These are phyloP conservation scores for Agrotis exclamationis DNA, from an alignment of 2,888 invertebrate species.

Conservation along the genomic window DNA sequence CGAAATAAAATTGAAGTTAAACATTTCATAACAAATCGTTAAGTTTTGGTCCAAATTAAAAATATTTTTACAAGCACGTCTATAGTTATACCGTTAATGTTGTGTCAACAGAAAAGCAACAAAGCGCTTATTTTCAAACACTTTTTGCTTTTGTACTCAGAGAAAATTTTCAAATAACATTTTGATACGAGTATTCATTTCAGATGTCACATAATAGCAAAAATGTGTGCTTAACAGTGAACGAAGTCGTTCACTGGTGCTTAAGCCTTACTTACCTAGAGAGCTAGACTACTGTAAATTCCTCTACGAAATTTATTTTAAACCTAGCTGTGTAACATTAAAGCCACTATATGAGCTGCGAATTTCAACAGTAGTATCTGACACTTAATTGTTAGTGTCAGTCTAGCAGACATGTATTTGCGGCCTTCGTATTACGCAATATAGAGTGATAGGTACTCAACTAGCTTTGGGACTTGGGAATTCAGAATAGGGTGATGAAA, in stretches of 20 bases:
- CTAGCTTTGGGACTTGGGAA: background rate
- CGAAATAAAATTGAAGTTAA: no score
- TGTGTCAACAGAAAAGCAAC: no score
- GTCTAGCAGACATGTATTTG: slow-evolving; percentile 24
- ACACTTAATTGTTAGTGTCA: slow-evolving; percentile 19
- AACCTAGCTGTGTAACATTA: background rate
- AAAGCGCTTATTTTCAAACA: no score
- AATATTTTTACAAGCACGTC: no score
- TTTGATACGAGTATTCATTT: slow-evolving; percentile 1
- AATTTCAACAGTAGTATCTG: slow-evolving; percentile 24
- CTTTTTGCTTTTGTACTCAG: background rate
- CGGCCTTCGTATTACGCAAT: background rate
- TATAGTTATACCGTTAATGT: no score
- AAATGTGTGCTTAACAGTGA: background rate
- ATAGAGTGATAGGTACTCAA: background rate
- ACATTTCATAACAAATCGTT: no score
- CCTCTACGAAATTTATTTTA: slow-evolving; percentile 21
- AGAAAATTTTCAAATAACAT: background rate
- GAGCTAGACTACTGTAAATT: slow-evolving; percentile 22
- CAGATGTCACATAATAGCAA: background rate
- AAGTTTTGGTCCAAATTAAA: no score
- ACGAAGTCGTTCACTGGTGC: no score
- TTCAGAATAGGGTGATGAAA: background rate
- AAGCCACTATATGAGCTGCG: background rate
- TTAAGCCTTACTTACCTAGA: background rate